Evolutionary conservation across 2,888 invertebrate genomes (phyloP).

Genomic region (Chouioia cunea): DNA sequence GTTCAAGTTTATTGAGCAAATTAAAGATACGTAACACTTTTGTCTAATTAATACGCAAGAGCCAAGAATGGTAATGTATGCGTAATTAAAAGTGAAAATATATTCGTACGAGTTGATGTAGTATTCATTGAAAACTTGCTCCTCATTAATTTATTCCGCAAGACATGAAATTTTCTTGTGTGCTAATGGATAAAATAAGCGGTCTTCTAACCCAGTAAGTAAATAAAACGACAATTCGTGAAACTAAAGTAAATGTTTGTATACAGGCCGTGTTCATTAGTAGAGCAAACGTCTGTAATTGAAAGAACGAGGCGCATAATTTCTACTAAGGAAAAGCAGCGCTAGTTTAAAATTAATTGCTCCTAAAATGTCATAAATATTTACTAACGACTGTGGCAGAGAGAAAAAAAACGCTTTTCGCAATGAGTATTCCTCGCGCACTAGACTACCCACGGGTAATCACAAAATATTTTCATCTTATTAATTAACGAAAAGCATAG

Average conservation of each 20-base stretch:
- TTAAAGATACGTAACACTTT: background rate
- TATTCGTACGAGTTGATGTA: no score
- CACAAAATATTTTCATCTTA: conserved; percentile 34
- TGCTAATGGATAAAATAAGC: conserved; percentile 15
- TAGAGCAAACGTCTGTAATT: conserved; percentile 2
- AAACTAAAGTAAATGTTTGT: conserved; percentile 23
- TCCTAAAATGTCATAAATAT: conserved; percentile 33
- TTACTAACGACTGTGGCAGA: conserved; percentile 14
- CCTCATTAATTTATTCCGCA: no score
- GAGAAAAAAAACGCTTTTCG: conserved; percentile 6
- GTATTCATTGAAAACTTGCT: no score
- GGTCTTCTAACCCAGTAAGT: conserved; percentile 23
- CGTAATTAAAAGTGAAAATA: no score
- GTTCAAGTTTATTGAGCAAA: background rate
- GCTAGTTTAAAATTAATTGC: conserved; percentile 45
- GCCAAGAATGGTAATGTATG: no score
- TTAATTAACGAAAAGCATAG: conserved; percentile 32
- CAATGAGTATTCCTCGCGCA: conserved; percentile 11
- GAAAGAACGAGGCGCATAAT: conserved; percentile 9
- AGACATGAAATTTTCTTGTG: no score
- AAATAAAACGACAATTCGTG: conserved; percentile 28
- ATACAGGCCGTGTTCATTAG: conserved; percentile 1
- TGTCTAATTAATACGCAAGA: background rate
- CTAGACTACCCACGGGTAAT: conserved; percentile 14
- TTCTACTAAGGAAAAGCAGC: no score